A percentile compares a stretch with the other conserved stretches of the same genome.
Conservation (phyloP, 2,797 vertebrate genomes). For the Tapirus indicus region DNA sequence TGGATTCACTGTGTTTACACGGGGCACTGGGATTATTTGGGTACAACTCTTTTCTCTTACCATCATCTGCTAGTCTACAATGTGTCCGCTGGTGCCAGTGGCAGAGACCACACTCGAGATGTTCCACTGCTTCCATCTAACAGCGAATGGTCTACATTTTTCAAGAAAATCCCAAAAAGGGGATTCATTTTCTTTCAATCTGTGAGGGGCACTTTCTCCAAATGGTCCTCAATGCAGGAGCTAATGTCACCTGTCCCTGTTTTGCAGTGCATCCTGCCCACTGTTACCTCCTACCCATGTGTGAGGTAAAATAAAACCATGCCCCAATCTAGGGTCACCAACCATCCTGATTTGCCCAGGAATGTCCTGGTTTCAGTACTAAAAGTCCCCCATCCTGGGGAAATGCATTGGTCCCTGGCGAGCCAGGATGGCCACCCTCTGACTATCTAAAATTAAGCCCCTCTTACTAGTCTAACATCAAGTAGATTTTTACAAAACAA, state of each 20-base stretch:
- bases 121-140: rapidly evolving
- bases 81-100: background rate
- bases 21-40: rapidly evolving
- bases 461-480: background rate
- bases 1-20: rapidly evolving
- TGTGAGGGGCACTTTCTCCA: background rate
- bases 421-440: background rate
- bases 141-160: rapidly evolving
- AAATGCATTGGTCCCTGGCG: rapidly evolving
- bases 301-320: rapidly evolving
- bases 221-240: rapidly evolving
- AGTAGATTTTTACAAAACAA: background rate
- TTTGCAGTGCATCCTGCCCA: background rate
- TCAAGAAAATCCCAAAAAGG: background rate
- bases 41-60: background rate
- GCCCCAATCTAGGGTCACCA: background rate
- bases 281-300: background rate
- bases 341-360: rapidly evolving
- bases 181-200: background rate
- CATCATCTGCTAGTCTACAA: background rate
- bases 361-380: background rate
- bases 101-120: background rate
- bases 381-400: background rate
- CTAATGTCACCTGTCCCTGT: background rate
- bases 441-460: background rate